A percentile compares a stretch with the other conserved stretches of the same genome.
phyloP scores from a whole-genome alignment of 1,140 invertebrate genomes.

The Caerostris darwini region DNA sequence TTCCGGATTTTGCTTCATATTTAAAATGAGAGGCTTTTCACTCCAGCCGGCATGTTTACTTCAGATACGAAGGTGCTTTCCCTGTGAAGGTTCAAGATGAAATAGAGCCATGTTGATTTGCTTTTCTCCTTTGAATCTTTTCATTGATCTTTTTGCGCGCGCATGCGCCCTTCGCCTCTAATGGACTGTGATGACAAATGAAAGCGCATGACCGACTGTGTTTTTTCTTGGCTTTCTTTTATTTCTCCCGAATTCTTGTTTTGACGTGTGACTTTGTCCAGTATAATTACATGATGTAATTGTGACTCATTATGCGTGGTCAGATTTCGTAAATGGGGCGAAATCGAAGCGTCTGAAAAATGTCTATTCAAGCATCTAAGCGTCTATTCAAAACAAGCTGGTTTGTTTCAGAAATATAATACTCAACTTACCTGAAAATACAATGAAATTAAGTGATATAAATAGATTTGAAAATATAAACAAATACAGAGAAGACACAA shows the following conservation, averaged over 20 bases:
- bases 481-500: no score
- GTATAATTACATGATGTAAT: no score
- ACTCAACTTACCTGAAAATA: no score
- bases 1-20: constrained; percentile 68
- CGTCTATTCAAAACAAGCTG: no score
- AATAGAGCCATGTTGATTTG: constrained; percentile 73
- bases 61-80: neutral
- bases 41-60: constrained; percentile 43
- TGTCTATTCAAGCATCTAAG: no score
- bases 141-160: constrained; percentile 61
- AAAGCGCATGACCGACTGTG: neutral
- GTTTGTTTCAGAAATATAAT: no score
- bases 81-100: constrained; percentile 34
- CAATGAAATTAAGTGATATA: no score
- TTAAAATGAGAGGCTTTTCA: neutral
- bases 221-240: neutral
- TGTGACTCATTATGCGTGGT: no score
- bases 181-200: constrained; percentile 34
- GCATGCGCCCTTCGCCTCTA: constrained; percentile 70
- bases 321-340: no score
- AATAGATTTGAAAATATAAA: no score
- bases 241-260: neutral
- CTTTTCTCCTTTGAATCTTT: constrained; percentile 68
- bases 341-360: no score
- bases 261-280: neutral